phyloP scores from a whole-genome alignment of 2,797 vertebrate genomes.

The Kryptopterus vitreolus region DNA sequence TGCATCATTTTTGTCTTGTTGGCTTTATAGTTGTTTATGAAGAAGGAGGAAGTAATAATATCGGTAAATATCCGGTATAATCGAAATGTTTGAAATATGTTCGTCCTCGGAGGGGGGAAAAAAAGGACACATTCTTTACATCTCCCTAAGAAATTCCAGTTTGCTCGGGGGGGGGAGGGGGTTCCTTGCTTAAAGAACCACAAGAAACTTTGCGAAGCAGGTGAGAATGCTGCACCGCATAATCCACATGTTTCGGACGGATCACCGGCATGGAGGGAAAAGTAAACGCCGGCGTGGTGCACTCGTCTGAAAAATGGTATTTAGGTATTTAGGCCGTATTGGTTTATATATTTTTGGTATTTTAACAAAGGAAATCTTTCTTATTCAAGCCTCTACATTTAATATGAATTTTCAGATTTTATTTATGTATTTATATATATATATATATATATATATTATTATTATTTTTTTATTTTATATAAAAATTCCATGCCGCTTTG shows the following conservation, averaged over 20 bases:
- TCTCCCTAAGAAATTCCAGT: not conserved
- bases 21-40: not conserved
- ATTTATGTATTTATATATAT: no score
- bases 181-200: not conserved
- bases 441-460: no score
- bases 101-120: not conserved
- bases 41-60: conserved; percentile 15
- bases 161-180: not conserved
- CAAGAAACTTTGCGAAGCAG: not conserved
- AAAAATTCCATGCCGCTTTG: no score
- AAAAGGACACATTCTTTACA: not conserved
- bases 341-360: no score
- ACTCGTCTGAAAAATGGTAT: not conserved
- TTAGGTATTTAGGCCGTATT: no score
- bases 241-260: conserved; percentile 8
- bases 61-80: conserved; percentile 12
- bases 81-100: not conserved
- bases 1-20: not conserved
- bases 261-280: conserved; percentile 4
- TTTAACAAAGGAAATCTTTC: no score
- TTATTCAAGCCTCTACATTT: no score
- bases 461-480: no score
- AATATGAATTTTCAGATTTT: no score
- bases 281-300: no score
- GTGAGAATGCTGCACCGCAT: not conserved